These are phyloP conservation scores for Papilio glaucus DNA, from an alignment of 1,140 invertebrate species.

Conservation along the genomic window DNA sequence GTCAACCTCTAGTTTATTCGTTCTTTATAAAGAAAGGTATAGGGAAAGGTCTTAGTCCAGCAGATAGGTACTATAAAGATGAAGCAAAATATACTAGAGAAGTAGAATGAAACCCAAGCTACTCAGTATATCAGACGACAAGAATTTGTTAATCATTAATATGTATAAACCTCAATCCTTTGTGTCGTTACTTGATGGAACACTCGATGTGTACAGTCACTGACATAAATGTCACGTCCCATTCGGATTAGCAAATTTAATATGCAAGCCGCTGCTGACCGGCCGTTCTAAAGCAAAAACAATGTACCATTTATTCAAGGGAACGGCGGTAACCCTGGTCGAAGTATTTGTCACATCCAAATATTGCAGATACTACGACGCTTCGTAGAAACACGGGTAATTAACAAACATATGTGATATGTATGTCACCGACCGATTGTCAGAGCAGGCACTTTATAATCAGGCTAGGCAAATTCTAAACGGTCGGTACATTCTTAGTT, in stretches of 20 bases:
- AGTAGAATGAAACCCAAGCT: no score
- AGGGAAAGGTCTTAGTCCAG: no score
- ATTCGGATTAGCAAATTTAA: slow-evolving; percentile 25
- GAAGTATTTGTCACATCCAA: slow-evolving; percentile 14
- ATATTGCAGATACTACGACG: neutral
- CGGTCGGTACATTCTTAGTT: no score
- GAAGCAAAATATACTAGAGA: no score
- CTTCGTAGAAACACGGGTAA: slow-evolving; percentile 3
- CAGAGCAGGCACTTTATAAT: no score
- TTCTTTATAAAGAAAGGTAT: no score
- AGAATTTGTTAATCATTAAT: no score
- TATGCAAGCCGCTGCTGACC: slow-evolving; percentile 8
- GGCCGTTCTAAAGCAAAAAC: slow-evolving; percentile 13
- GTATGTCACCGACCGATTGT: neutral
- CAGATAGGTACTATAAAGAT: no score
- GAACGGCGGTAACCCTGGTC: slow-evolving; percentile 8
- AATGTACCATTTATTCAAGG: slow-evolving; percentile 11
- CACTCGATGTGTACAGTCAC: neutral
- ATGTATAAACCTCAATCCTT: neutral
- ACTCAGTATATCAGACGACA: no score
- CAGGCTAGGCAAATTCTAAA: no score
- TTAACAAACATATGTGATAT: slow-evolving; percentile 3
- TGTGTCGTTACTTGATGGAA: neutral
- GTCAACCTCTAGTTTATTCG: no score
- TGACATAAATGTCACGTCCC: slow-evolving; percentile 1